Conservation (phyloP, 2,113 vertebrate species). For the Pygoscelis antarcticus region DNA sequence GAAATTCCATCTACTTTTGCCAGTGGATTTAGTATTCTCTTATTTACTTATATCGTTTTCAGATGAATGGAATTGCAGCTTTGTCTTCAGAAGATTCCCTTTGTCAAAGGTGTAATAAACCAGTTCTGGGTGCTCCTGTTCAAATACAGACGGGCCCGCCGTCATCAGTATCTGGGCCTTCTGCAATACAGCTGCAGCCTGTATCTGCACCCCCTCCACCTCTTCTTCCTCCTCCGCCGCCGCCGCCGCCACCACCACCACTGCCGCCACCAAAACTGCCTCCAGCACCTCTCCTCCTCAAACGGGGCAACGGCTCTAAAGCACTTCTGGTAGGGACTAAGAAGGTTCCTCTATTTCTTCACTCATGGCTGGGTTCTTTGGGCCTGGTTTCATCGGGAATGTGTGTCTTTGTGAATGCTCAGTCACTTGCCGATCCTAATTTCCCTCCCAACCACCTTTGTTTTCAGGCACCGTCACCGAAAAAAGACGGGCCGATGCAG, state of each 20-base stretch:
- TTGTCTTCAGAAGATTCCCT: slow-evolving; percentile 7
- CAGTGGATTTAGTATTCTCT: neutral
- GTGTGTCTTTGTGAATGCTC: neutral
- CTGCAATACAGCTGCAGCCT: neutral
- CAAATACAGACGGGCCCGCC: neutral
- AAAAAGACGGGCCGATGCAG: slow-evolving; percentile 67
- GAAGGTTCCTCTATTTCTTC: neutral
- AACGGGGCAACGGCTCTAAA: slow-evolving; percentile 20
- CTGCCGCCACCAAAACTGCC: slow-evolving; percentile 51
- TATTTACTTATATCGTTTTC: neutral
- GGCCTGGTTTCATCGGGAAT: neutral
- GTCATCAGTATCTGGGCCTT: neutral
- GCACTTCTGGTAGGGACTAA: slow-evolving; percentile 68
- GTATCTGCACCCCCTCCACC: neutral
- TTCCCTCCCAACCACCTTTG: neutral
- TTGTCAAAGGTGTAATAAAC: slow-evolving; percentile 46
- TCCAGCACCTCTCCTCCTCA: slow-evolving; percentile 56
- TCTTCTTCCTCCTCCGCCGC: neutral
- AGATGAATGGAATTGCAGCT: neutral
- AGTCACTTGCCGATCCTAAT: neutral
- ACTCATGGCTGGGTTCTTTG: neutral
- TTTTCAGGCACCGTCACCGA: slow-evolving; percentile 43
- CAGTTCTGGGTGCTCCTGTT: neutral
- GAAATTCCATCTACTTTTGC: neutral
- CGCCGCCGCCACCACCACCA: neutral